A percentile compares a stretch with the other conserved stretches of the same genome.
phyloP scores from a whole-genome alignment of 2,113 vertebrate genomes.

The Oreotragus oreotragus region DNA sequence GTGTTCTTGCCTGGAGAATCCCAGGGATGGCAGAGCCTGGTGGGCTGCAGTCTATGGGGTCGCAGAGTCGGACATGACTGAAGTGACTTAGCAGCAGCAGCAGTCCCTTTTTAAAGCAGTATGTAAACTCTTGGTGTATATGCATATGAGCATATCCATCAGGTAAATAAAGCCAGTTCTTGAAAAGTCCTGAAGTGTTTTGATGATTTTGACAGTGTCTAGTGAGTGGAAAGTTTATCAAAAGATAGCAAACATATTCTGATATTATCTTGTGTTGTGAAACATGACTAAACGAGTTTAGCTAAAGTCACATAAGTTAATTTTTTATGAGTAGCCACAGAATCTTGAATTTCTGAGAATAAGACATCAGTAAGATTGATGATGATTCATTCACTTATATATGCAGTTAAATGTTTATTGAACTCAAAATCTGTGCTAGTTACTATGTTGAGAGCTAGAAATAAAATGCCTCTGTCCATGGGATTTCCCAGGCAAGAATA shows the following conservation, averaged over 20 bases:
- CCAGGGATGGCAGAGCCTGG: no score
- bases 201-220: background rate
- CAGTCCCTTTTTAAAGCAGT: background rate
- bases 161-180: background rate
- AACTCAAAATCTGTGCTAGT: background rate
- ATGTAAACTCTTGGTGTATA: background rate
- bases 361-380: background rate
- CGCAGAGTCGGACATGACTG: rapidly evolving
- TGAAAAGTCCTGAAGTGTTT: background rate
- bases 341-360: conserved; percentile 9
- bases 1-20: no score
- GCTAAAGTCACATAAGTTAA: background rate
- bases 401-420: background rate
- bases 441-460: background rate
- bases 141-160: background rate
- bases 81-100: no score
- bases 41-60: no score
- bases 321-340: background rate
- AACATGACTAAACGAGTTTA: background rate
- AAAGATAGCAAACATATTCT: background rate
- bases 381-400: background rate
- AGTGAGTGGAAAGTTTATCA: background rate
- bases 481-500: background rate
- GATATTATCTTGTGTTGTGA: background rate
- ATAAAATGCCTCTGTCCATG: background rate